Evolutionary conservation across 2,113 vertebrate genomes (phyloP).

Genomic region (Craseonycteris thonglongyai): DNA sequence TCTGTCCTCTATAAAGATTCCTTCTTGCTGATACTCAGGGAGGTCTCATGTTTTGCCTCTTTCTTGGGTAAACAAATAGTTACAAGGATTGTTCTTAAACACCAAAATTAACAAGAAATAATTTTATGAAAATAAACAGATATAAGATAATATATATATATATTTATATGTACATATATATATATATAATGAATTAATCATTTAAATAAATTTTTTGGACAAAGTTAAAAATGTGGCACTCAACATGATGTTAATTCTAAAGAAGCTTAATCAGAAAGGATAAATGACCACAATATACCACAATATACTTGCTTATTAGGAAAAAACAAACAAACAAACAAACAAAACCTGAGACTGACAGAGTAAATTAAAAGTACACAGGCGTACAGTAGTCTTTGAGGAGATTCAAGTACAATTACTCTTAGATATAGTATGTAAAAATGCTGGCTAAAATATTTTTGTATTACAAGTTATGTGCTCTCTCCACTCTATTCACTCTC

Average conservation of each 20-base stretch:
- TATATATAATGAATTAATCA: neutral
- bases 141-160: neutral
- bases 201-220: neutral
- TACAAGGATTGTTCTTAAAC: neutral
- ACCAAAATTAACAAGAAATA: neutral
- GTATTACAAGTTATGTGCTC: neutral
- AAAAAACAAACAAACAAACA: no score
- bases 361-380: neutral
- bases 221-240: accelerated
- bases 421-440: no score
- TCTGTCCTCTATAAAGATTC: neutral
- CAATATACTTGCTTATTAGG: neutral
- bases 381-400: neutral
- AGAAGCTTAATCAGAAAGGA: neutral
- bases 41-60: neutral
- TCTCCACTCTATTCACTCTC: neutral
- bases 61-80: neutral
- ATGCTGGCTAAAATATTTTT: neutral
- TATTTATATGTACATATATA: neutral
- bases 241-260: neutral
- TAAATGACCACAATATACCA: neutral
- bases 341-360: neutral
- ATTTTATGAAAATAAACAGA: neutral
- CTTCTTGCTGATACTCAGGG: neutral
- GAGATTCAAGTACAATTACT: neutral